phyloP scores from a whole-genome alignment of 2,113 vertebrate species.

The Malaclemys terrapin region DNA sequence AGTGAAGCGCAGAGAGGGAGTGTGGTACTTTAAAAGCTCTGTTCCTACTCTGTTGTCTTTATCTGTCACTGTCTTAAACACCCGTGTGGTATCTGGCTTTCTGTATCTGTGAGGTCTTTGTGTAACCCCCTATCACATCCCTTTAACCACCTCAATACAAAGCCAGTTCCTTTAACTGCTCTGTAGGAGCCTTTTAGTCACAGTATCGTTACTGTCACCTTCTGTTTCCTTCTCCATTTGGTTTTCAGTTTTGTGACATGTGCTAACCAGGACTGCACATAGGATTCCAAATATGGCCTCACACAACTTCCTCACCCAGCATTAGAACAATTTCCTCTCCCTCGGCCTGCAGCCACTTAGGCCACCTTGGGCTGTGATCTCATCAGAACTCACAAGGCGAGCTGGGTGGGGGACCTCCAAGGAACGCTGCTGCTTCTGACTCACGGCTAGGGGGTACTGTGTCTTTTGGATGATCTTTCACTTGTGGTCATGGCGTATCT shows the following conservation, averaged over 20 bases:
- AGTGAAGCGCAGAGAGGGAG: background rate
- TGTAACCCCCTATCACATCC: background rate
- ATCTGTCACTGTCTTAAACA: background rate
- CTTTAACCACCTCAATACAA: conserved; percentile 23
- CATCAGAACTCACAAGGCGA: background rate
- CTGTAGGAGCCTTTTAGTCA: conserved; percentile 59
- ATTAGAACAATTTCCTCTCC: conserved; percentile 41
- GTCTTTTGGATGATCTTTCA: background rate
- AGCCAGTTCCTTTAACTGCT: conserved; percentile 47
- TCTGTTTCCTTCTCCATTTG: conserved; percentile 73
- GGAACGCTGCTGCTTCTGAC: background rate
- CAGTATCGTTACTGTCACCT: conserved; percentile 62
- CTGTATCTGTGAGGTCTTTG: background rate
- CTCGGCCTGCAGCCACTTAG: background rate
- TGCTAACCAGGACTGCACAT: conserved; percentile 48
- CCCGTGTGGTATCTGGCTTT: background rate
- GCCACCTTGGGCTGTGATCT: background rate
- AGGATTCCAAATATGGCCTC: conserved; percentile 20
- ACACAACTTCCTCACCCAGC: conserved; percentile 55
- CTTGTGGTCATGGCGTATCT: background rate
- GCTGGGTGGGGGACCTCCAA: background rate
- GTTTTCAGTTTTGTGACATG: conserved; percentile 52
- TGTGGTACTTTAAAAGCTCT: conserved; percentile 62
- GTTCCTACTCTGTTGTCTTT: conserved; percentile 13
- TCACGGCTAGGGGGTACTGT: background rate